Evolutionary conservation across 2,797 vertebrate genomes (phyloP), one percentile per base, ranked within the genome.

Genomic region (Acanthurus lineatus): DNA sequence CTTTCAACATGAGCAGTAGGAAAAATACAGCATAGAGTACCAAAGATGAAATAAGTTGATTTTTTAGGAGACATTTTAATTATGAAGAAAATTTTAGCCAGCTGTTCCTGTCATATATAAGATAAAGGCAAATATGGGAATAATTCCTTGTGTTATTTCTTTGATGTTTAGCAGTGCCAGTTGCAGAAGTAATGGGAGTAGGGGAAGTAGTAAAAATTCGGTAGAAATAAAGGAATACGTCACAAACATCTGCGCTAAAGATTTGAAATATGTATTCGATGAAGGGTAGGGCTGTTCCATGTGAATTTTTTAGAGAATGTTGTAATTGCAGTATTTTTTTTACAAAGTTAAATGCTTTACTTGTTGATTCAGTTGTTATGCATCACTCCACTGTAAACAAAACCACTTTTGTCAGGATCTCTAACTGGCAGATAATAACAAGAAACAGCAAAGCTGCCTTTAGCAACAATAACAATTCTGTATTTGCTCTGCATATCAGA

Each of bases 331-430:
- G 59, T 72, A 57, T 49, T 60, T 79, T 76, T 76, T 69, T 81
- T 86, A 65, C 69, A 69, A 22, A 73, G 76, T 81, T 84, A 77
- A 79, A 58, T 76, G 77, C 75, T 0, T 77, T 63, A 68, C 69
- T 79, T 79, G 86, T 49, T 80, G 79, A 84, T 83, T 81, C 76
- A 82, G 84, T 81, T 86, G 57, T 79, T 83, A 86, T 75, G 81
- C 79, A 79, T 89, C 84, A 70, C 76, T 82, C 69, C 73, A 79
- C 67, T 76, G 82, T 85, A 91, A 91, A 91, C 85, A 88, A 81
- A 80, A 78, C 72, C 76, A 82, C 76, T 80, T 78, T 77, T 87
- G 83, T 89, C 88, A 62, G 61, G 56, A 69, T 56, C 12, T 81
- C 57, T 77, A 65, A 86, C 81, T 78, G 77, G 82, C 86, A 90